These are phyloP conservation scores for Propithecus perrieri DNA, from an alignment of 2,797 vertebrate species.

Conservation along the genomic window DNA sequence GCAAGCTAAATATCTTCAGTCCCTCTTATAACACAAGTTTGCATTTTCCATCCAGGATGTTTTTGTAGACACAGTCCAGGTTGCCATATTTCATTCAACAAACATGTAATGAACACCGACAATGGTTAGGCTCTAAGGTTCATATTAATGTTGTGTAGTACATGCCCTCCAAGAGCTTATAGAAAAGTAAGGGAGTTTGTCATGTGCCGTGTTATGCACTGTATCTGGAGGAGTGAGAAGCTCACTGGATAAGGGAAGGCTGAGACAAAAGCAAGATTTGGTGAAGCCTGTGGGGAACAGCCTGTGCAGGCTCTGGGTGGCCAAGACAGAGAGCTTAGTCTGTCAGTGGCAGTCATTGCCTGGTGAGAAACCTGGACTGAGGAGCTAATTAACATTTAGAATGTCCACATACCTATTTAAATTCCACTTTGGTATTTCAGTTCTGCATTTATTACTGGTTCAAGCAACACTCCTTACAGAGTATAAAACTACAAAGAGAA, in stretches of 20 bases:
- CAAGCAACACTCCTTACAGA: slow-evolving; percentile 54
- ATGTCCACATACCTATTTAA: slow-evolving; percentile 59
- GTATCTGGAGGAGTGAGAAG: not conserved
- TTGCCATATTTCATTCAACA: not conserved
- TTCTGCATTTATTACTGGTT: slow-evolving; percentile 63
- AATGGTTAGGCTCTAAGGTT: not conserved
- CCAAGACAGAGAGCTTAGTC: not conserved
- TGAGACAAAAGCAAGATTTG: not conserved
- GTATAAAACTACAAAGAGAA: slow-evolving; percentile 37
- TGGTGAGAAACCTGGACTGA: slow-evolving; percentile 21
- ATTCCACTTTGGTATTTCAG: slow-evolving; percentile 70
- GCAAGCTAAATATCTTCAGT: not conserved
- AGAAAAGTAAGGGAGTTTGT: not conserved
- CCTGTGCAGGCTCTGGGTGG: not conserved
- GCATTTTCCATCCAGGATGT: not conserved
- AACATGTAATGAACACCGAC: not conserved
- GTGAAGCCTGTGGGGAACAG: not conserved
- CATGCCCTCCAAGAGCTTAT: not conserved
- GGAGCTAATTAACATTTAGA: slow-evolving; percentile 72
- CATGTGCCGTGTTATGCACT: not conserved
- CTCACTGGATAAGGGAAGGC: not conserved
- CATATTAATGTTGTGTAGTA: not conserved
- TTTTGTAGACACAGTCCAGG: not conserved
- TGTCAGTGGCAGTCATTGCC: not conserved
- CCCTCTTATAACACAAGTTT: not conserved